A percentile compares a stretch with the other conserved stretches of the same genome.
These are phyloP conservation scores for Pteria penguin DNA, from an alignment of 2,888 invertebrate species.

Conservation along the genomic window DNA sequence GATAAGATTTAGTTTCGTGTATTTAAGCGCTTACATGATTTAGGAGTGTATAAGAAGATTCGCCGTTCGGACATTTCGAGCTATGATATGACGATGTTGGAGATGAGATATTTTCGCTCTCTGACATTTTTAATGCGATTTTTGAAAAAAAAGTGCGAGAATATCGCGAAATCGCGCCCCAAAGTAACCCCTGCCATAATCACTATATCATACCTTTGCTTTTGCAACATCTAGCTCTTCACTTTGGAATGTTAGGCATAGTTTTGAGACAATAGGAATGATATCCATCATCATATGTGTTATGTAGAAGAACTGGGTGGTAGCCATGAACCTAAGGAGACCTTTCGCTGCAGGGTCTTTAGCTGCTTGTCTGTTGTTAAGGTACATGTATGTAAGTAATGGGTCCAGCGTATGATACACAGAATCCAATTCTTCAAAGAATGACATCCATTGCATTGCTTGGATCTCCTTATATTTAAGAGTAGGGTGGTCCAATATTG, in stretches of 20 bases:
- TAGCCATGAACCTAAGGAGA: slow-evolving; percentile 30
- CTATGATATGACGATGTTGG: no score
- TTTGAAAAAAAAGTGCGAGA: no score
- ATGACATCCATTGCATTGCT: slow-evolving; percentile 24
- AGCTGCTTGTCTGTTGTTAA: slow-evolving; percentile 2
- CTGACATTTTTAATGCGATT: no score
- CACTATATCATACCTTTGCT: slow-evolving; percentile 27
- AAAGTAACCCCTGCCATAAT: no score
- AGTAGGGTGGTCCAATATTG: slow-evolving; percentile 4
- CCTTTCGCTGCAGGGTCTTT: slow-evolving; percentile 8
- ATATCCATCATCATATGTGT: slow-evolving; percentile 40
- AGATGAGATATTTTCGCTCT: no score
- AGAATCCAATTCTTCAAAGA: slow-evolving; percentile 19
- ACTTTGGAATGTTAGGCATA: slow-evolving; percentile 32
- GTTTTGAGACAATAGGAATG: slow-evolving; percentile 32
- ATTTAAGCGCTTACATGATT: no score
- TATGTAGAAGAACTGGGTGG: slow-evolving; percentile 25
- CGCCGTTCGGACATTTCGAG: no score
- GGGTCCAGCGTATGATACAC: slow-evolving; percentile 26
- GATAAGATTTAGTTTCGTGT: no score
- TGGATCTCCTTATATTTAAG: slow-evolving; percentile 17
- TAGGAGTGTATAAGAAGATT: no score
- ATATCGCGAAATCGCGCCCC: no score
- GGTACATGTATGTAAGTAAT: slow-evolving; percentile 28
- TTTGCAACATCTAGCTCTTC: slow-evolving; percentile 32